Conservation (phyloP, 2,888 invertebrate genomes). For the Hybos culiciformis region DNA sequence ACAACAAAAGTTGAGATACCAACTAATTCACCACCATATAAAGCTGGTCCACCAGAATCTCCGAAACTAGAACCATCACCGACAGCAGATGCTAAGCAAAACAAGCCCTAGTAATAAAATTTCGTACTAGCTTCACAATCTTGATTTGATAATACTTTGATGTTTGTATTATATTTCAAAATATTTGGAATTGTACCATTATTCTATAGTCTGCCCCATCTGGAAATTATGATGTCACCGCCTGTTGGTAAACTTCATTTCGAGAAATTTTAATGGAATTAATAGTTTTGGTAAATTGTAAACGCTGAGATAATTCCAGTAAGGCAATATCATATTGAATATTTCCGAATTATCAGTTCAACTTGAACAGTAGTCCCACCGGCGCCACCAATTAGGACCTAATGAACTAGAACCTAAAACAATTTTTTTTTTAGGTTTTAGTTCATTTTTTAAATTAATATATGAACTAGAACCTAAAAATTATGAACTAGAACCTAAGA, state of each 20-base stretch:
- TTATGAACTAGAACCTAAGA: too few species aligned
- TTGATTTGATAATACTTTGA: neutral
- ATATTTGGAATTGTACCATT: slow-evolving; percentile 20
- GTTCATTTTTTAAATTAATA: too few species aligned
- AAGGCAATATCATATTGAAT: slow-evolving; percentile 12
- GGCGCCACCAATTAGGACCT: too few species aligned
- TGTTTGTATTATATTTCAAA: slow-evolving; percentile 19
- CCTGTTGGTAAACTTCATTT: slow-evolving; percentile 17
- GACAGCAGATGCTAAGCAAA: slow-evolving; percentile 23
- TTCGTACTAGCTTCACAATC: slow-evolving; percentile 17
- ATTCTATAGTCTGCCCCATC: slow-evolving; percentile 25
- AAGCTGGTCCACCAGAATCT: slow-evolving; percentile 33
- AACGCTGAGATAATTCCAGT: slow-evolving; percentile 3
- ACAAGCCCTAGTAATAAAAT: slow-evolving; percentile 16
- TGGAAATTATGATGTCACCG: slow-evolving; percentile 21
- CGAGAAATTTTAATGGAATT: slow-evolving; percentile 19
- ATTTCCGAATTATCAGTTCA: too few species aligned
- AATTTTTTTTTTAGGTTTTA: too few species aligned
- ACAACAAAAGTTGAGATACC: slow-evolving; percentile 28
- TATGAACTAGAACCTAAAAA: too few species aligned
- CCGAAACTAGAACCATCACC: slow-evolving; percentile 27
- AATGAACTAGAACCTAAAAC: too few species aligned
- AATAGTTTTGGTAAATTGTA: slow-evolving; percentile 2
- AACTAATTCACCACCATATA: slow-evolving; percentile 20
- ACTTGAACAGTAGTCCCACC: too few species aligned